Evolutionary conservation across 2,888 invertebrate genomes (phyloP), one percentile per base, ranked within the genome.

Genomic region (Drosophila fungiperda): DNA sequence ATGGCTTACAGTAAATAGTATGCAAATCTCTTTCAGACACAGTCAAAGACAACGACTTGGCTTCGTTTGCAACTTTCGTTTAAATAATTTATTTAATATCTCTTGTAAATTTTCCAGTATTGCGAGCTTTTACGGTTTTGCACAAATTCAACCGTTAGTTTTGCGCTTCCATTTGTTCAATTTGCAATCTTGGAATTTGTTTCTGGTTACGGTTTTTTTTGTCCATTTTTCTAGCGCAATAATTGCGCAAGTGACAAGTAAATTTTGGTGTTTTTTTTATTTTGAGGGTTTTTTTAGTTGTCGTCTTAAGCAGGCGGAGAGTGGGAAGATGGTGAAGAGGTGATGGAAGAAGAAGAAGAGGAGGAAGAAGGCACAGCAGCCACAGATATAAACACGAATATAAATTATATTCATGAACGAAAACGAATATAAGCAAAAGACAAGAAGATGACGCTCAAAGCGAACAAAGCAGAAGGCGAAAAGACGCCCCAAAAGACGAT

Each of bases 331-430:
- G 29, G 38, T 61, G 49, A n/a, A 58, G 68, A 40, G 66, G 59
- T 57, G 65, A 49, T 61, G 68, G 54, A 26, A 50, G 8, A 11
- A 23, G 35, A 35, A 49, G 68, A 26, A 48, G 64, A 72, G 38
- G 62, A 69, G 49, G 66, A 69, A 69, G 67, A 68, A 66, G 74
- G 61, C 64, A 40, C 68, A 69, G 70, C 64, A 71, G 71, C 77
- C 77, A 68, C 73, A 80, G 72, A 78, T 80, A 82, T 80, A 77
- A 76, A 79, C 85, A 78, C 80, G 73, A 87, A 89, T 76, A 82
- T 76, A 80, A 80, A 82, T 89, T 77, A 83, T 86, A 82, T 81
- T 85, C 75, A 84, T 84, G 72, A 86, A 80, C 80, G 90, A 88
- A 87, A 78, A 68, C 57, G 80, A 54, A 78, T 76, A 77, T 69